These are phyloP conservation scores for Peromyscus californicus DNA, from an alignment of 2,113 vertebrate genomes.

Conservation along the genomic window DNA sequence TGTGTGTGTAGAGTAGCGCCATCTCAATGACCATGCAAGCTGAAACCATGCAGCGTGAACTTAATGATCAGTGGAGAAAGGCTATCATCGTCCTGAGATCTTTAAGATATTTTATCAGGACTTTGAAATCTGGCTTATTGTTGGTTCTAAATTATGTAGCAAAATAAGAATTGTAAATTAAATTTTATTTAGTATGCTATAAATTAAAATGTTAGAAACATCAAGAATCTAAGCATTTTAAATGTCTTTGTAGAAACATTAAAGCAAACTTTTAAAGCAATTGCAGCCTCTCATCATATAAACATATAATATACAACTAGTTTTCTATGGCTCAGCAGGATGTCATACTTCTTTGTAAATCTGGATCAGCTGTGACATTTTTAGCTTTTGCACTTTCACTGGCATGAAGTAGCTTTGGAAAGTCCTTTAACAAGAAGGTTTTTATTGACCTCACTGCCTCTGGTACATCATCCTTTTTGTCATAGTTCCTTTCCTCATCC, in stretches of 20 bases:
- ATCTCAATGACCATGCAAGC: neutral
- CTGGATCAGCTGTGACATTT: neutral
- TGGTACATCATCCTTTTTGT: neutral
- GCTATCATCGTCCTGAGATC: neutral
- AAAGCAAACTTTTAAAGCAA: constrained; percentile 18
- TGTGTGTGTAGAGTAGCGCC: neutral
- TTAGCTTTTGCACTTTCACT: constrained; percentile 4
- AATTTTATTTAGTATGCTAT: neutral
- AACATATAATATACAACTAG: neutral
- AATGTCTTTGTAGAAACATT: constrained; percentile 23
- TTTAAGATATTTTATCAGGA: constrained; percentile 9
- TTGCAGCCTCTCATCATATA: neutral
- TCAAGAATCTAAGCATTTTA: neutral
- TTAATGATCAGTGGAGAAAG: constrained; percentile 1
- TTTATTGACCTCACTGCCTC: neutral
- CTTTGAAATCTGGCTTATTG: neutral
- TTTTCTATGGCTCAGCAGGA: neutral
- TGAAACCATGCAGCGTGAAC: neutral
- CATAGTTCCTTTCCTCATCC: neutral
- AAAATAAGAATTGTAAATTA: neutral
- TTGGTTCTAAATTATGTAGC: neutral
- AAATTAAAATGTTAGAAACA: constrained; percentile 32
- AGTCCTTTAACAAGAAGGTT: neutral
- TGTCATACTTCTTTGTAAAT: neutral
- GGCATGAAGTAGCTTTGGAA: neutral